These are phyloP conservation scores for Laspeyria flexula DNA, from an alignment of 2,888 invertebrate genomes.

Conservation along the genomic window DNA sequence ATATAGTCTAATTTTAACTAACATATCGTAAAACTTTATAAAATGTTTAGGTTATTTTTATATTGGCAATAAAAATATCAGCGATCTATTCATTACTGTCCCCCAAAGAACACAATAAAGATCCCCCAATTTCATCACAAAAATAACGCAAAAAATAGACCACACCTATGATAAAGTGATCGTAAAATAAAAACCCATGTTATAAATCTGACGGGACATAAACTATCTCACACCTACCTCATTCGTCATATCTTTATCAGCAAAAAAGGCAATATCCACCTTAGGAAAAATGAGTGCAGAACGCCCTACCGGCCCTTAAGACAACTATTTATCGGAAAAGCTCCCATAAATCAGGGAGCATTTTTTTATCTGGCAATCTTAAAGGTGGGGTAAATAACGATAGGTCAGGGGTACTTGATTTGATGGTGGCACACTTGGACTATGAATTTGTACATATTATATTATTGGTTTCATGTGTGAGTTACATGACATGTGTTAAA, in stretches of 20 bases:
- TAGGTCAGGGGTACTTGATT: slow-evolving; percentile 44
- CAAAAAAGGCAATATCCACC: slow-evolving; percentile 77
- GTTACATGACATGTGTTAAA: no score
- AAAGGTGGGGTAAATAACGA: slow-evolving; percentile 59
- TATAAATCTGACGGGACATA: slow-evolving; percentile 54
- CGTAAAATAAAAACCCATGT: slow-evolving; percentile 49
- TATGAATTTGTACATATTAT: neutral
- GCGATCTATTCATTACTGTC: slow-evolving; percentile 4
- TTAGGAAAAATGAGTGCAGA: slow-evolving; percentile 73
- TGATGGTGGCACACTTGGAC: slow-evolving; percentile 14
- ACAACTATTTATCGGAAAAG: slow-evolving; percentile 81
- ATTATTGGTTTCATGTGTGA: no score
- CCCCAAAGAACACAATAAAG: slow-evolving; percentile 1
- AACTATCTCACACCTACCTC: slow-evolving; percentile 65
- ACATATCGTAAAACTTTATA: no score
- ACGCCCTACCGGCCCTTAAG: slow-evolving; percentile 73
- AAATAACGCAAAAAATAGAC: slow-evolving; percentile 21
- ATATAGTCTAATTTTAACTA: no score
- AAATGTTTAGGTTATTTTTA: no score
- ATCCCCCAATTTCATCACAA: slow-evolving; percentile 18
- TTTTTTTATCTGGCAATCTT: slow-evolving; percentile 76
- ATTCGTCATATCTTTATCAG: slow-evolving; percentile 81
- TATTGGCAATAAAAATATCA: neutral
- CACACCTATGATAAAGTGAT: slow-evolving; percentile 60
- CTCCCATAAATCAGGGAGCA: slow-evolving; percentile 72